Conservation (phyloP, 2,888 invertebrate species). For the Nebria brevicollis region DNA sequence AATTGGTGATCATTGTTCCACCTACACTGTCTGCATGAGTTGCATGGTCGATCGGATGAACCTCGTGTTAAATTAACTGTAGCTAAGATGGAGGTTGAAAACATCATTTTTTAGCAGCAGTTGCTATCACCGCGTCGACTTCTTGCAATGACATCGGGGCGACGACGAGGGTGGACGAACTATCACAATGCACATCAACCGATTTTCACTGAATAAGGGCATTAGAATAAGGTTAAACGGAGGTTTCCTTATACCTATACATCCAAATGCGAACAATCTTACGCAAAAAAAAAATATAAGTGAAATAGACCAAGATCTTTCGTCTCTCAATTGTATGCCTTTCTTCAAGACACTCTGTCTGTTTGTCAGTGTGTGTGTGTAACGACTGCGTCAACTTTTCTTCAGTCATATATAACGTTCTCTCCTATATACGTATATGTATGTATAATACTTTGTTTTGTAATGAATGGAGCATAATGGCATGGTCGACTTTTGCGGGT, state of each 20-base stretch:
- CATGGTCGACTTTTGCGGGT: not conserved
- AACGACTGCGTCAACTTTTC: conserved; percentile 29
- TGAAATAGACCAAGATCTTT: conserved; percentile 40
- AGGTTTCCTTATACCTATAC: conserved; percentile 42
- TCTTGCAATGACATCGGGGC: conserved; percentile 58
- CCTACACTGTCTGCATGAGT: conserved; percentile 35
- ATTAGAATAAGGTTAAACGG: conserved; percentile 61
- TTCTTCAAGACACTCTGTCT: conserved; percentile 31
- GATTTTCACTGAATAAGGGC: conserved; percentile 55
- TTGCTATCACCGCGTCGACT: conserved; percentile 60
- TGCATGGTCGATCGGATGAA: conserved; percentile 52
- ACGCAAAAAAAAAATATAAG: conserved; percentile 24
- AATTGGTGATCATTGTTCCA: not conserved
- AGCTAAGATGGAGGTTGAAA: conserved; percentile 64
- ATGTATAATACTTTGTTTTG: not conserved
- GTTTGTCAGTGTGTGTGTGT: not conserved
- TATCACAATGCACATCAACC: conserved; percentile 60
- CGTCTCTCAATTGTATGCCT: conserved; percentile 31
- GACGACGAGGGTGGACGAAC: conserved; percentile 63
- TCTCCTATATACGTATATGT: not conserved
- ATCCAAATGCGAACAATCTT: conserved; percentile 24
- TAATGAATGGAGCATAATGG: conserved; percentile 5
- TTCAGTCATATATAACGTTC: not conserved
- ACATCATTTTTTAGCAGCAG: conserved; percentile 62
- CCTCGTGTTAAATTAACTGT: conserved; percentile 64